phyloP scores from a whole-genome alignment of 2,113 vertebrate species.

The Tenebrosternarchus preto region DNA sequence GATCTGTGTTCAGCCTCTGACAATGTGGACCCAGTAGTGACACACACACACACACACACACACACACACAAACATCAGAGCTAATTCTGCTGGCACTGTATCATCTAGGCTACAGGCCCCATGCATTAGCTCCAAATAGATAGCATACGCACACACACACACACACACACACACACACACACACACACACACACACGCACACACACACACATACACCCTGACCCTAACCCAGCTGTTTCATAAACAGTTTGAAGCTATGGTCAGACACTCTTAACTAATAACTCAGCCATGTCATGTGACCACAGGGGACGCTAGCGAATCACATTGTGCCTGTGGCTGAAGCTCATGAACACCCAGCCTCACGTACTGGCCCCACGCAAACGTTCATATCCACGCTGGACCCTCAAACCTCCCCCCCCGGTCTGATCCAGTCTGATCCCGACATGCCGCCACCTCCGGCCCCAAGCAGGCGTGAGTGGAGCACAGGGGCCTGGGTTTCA shows the following conservation, averaged over 20 bases:
- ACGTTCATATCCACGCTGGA: not conserved
- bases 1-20: conserved; percentile 60
- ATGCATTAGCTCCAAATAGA: conserved; percentile 26
- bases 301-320: too few relatives aligned
- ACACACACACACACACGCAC: conserved; percentile 6
- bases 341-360: too few relatives aligned
- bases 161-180: conserved; percentile 4
- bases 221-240: not conserved
- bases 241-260: not conserved
- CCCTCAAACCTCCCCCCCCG: not conserved
- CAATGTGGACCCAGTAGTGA: conserved; percentile 46
- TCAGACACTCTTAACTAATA: not conserved
- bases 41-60: conserved; percentile 55
- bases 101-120: conserved; percentile 52
- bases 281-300: not conserved
- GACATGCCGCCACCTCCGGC: too few relatives aligned
- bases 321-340: too few relatives aligned
- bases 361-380: too few relatives aligned
- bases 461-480: too few relatives aligned
- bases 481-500: too few relatives aligned
- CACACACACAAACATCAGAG: conserved; percentile 56
- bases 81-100: conserved; percentile 60
- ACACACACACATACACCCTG: conserved; percentile 54
- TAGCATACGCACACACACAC: conserved; percentile 20
- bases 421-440: not conserved